A percentile compares a stretch with the other conserved stretches of the same genome.
Evolutionary conservation across 1,140 invertebrate genomes (phyloP).

Genomic region (Papilio helenus): DNA sequence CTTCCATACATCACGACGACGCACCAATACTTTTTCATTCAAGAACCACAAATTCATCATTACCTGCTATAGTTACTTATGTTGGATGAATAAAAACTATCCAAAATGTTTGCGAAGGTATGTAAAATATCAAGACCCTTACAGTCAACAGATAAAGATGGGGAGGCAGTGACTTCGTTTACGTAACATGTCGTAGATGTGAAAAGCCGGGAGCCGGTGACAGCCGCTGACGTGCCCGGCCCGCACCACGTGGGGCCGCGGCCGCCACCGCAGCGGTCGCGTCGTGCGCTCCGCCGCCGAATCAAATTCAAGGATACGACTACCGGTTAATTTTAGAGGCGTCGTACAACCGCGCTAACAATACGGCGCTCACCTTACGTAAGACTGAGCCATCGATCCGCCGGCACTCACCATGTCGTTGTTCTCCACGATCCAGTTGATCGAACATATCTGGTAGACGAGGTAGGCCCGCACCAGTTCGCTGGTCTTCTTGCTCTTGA

Average conservation of each 20-base stretch:
- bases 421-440: constrained; percentile 95
- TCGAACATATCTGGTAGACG: constrained; percentile 96
- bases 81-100: background rate
- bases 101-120: background rate
- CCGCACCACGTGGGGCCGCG: constrained; percentile 41
- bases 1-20: background rate
- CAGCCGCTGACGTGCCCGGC: background rate
- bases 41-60: constrained; percentile 16
- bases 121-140: background rate
- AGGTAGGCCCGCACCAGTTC: constrained; percentile 96
- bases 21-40: constrained; percentile 12
- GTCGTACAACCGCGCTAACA: constrained; percentile 48
- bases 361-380: constrained; percentile 53
- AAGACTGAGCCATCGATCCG: constrained; percentile 67
- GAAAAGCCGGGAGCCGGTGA: background rate
- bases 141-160: background rate
- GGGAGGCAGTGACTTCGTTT: background rate
- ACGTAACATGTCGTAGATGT: constrained; percentile 32
- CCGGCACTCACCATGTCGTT: constrained; percentile 96
- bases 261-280: background rate
- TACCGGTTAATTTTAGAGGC: constrained; percentile 61
- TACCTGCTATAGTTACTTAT: background rate
- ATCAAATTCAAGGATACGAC: constrained; percentile 60
- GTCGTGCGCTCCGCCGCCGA: constrained; percentile 44
- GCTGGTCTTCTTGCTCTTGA: constrained; percentile 97